Base-by-base conservation (phyloP, 2,888 invertebrate genomes). In the Drosophila austrosaltans region DNA sequence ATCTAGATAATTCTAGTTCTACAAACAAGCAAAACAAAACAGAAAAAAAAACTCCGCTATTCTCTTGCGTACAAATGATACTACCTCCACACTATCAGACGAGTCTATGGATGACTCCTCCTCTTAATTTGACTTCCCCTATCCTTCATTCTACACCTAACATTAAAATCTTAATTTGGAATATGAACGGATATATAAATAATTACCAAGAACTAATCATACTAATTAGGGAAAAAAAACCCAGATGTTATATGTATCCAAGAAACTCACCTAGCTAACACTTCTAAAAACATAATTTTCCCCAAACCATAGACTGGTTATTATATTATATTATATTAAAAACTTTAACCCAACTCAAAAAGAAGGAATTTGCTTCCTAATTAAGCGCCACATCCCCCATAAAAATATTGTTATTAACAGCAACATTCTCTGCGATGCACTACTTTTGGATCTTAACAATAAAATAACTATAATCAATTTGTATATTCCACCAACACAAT, bases 181-280 rank as follows among this genome's bases (percentile, higher is more conserved):
- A 42, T 42, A 42, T 42, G 16, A 42, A 16, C 16, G 42, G 42
- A 42, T 3, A 42, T 42, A 42, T 16, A 42, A 16, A 42, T 16
- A n/a, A 30, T 30, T 54, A 30, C 30, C 30, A 30, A 12, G 53
- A 53, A 53, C n/a, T 53, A 6, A 53, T n/a, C 28, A 53, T 53
- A 16, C 16, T 16, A 16, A 16, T 16, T 16, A 16, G 16, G 16
- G 16, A 16, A 16, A 16, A 16, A 16, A 16, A 16, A 16, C 16
- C 16, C 16, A 16, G 16, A 16, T 16, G 16, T 16, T 16, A 16
- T 16, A 16, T 16, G 16, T 16, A 16, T 16, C 16, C 16, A 16
- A 16, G 16, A 16, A 16, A 16, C 16, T 16, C 16, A 16, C 16
- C 16, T 16, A 16, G 16, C 16, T 16, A 16, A 16, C 16, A 16